These are phyloP conservation scores for Chalcosyrphus nemorum DNA, from an alignment of 2,888 invertebrate genomes.

Conservation along the genomic window DNA sequence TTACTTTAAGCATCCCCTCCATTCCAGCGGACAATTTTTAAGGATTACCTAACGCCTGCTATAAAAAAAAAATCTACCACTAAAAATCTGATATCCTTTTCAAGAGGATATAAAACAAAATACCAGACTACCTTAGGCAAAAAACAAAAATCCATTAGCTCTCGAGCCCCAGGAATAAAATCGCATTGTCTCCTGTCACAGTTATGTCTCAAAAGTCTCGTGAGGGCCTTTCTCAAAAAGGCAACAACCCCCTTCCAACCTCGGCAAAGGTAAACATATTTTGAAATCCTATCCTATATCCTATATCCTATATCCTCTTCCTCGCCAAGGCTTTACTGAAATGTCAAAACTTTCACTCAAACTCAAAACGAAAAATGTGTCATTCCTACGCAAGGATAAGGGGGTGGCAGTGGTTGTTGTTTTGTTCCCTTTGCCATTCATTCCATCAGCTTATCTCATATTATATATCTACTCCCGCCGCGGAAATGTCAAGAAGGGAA, in stretches of 20 bases:
- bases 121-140: neutral
- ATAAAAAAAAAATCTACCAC: too few relatives aligned
- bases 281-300: neutral
- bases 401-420: too few relatives aligned
- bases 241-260: too few relatives aligned
- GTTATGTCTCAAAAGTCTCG: neutral
- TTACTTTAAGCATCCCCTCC: too few relatives aligned
- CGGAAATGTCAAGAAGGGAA: constrained; percentile 12
- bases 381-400: neutral
- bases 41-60: too few relatives aligned
- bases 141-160: neutral
- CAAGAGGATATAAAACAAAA: neutral
- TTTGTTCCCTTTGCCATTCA: too few relatives aligned
- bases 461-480: neutral
- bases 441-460: neutral
- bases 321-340: neutral
- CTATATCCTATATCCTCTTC: neutral
- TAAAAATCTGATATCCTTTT: neutral
- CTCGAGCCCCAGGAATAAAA: neutral
- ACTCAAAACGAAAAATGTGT: neutral
- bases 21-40: too few relatives aligned
- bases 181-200: neutral
- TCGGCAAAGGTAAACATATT: neutral
- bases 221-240: neutral
- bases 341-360: constrained; percentile 1